Evolutionary conservation across 2,888 invertebrate genomes (phyloP), one percentile per base, ranked within the genome.

Genomic region (Ashinkailepas kermadecensis): DNA sequence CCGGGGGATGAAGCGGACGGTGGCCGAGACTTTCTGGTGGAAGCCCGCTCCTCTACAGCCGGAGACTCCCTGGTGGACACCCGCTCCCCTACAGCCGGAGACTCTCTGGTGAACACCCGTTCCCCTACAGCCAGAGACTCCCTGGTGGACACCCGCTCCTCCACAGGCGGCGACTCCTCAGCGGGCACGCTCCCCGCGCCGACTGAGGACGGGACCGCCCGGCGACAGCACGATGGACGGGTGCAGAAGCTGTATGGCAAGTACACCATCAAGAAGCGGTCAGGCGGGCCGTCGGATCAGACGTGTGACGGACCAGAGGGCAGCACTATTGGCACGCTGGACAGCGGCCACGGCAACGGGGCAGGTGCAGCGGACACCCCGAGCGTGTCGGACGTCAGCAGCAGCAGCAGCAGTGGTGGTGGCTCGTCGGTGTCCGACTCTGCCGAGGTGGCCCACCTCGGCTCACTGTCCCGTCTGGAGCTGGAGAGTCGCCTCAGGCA

Each of bases 401-500:
- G 39, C 39, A 12, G 13, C 25, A 10, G 67, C 11, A 70, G 58
- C 83, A 82, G 15, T 82, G 57, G 82, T 82, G 54, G 79, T 59
- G 78, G 57, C 83, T 82, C n/a, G 81, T 62, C 83, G 82, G 81
- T 58, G 78, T 82, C 25, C 81, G 82, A 4, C 82, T 80, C 18
- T 80, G 78, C 58, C 80, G 56, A 25, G 78, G 79, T 62, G 78
- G 64, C 58, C 67, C 64, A 13, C 59, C 74, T 85, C 89, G 88
- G 85, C 90, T 89, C 84, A 90, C 89, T 86, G 91, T 70, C 70
- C 70, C 12, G 13, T 21, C 0, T 2, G 18, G 74, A 74, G 56
- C 74, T 74, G 56, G 74, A 74, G 86, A 88, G 92, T 92, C 88
- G 91, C 92, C 88, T 96, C 96, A 81, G 95, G 95, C 82, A 96